phyloP scores from a whole-genome alignment of 1,140 invertebrate species.

The Drosophila nikananu region DNA sequence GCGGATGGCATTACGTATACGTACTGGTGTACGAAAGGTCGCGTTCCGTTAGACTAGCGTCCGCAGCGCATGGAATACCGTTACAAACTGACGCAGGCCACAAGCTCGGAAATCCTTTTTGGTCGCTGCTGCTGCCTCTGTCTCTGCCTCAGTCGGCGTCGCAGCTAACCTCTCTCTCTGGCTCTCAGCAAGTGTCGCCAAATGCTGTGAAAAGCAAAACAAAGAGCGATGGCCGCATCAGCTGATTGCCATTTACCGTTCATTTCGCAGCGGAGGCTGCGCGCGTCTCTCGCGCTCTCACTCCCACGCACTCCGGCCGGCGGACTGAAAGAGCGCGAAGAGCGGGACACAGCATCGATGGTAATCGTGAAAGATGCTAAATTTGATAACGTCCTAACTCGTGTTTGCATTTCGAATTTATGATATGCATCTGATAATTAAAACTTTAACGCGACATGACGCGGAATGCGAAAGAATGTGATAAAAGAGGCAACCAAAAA shows the following conservation, averaged over 20 bases:
- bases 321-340: neutral
- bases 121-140: slow-evolving; percentile 22
- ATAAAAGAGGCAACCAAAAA: slow-evolving; percentile 5
- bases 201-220: slow-evolving; percentile 52
- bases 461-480: neutral
- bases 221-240: slow-evolving; percentile 59
- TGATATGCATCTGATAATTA: slow-evolving; percentile 43
- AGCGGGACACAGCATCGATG: slow-evolving; percentile 2
- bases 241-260: slow-evolving; percentile 52
- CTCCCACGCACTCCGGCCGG: slow-evolving; percentile 23
- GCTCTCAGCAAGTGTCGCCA: slow-evolving; percentile 30
- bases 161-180: slow-evolving; percentile 19
- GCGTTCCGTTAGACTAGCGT: slow-evolving; percentile 34
- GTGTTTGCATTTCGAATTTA: slow-evolving; percentile 46
- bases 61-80: slow-evolving; percentile 57
- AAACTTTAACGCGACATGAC: slow-evolving; percentile 18
- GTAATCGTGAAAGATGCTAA: slow-evolving; percentile 29
- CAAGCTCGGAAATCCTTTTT: slow-evolving; percentile 64
- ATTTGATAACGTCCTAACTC: slow-evolving; percentile 24
- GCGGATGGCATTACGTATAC: slow-evolving; percentile 55
- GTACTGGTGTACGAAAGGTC: slow-evolving; percentile 28
- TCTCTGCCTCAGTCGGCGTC: slow-evolving; percentile 22
- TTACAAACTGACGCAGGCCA: slow-evolving; percentile 62
- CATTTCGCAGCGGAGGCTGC: slow-evolving; percentile 49
- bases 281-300: slow-evolving; percentile 29